Conservation (phyloP, 2,888 invertebrate species). For the Hirtodrosophila confusa region DNA sequence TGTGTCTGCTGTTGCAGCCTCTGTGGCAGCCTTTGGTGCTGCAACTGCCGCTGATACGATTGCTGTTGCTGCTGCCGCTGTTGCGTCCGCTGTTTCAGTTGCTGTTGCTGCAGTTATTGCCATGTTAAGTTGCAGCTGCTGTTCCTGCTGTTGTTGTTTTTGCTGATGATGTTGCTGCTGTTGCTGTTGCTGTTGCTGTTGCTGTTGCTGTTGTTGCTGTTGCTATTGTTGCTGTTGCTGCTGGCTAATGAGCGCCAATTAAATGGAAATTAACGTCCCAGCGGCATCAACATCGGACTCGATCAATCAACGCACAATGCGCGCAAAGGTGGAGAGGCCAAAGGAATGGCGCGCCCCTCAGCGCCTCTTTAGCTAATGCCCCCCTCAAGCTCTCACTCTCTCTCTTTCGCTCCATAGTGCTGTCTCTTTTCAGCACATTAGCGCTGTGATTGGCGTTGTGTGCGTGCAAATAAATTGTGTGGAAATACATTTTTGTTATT, state of each 20-base stretch:
- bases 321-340: conserved; percentile 4
- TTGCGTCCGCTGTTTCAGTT: neutral
- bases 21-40: neutral
- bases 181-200: neutral
- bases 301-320: conserved; percentile 53
- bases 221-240: conserved; percentile 2
- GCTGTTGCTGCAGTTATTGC: neutral
- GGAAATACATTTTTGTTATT: conserved; percentile 50
- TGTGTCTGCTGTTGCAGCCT: neutral
- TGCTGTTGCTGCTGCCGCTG: neutral
- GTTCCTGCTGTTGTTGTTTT: neutral
- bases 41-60: neutral
- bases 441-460: conserved; percentile 46
- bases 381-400: neutral
- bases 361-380: no score
- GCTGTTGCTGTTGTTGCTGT: neutral
- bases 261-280: conserved; percentile 62
- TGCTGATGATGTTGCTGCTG: conserved; percentile 1
- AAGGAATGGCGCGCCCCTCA: conserved; percentile 6
- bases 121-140: neutral
- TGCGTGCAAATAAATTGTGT: conserved; percentile 72
- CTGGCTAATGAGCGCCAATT: conserved; percentile 68
- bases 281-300: conserved; percentile 1
- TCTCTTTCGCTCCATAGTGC: neutral
- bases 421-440: conserved; percentile 13